Evolutionary conservation across 2,888 invertebrate genomes (phyloP).

Genomic region (Mechanitis mazaeus): DNA sequence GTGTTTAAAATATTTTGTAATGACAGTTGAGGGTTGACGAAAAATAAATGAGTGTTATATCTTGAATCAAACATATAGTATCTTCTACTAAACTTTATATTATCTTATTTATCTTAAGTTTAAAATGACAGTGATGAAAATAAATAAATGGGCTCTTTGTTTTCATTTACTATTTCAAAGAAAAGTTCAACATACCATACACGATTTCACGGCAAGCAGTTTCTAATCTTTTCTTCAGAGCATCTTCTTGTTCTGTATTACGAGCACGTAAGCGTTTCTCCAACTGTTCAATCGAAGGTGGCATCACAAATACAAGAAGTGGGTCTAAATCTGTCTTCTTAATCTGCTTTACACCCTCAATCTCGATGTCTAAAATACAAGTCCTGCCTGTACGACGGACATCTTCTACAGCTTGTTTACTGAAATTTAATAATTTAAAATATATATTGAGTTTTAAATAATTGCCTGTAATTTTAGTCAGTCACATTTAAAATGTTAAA

Average conservation of each 20-base stretch:
- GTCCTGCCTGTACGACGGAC: conserved; percentile 89
- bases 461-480: background rate
- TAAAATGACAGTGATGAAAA: no score
- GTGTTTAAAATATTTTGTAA: no score
- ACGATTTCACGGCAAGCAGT: conserved; percentile 88
- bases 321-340: conserved; percentile 89
- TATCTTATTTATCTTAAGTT: no score
- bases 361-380: conserved; percentile 95
- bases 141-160: background rate
- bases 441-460: background rate
- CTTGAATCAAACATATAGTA: no score
- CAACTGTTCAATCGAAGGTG: conserved; percentile 89
- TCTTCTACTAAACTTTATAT: no score
- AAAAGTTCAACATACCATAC: conserved; percentile 78
- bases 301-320: conserved; percentile 91
- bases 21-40: no score
- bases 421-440: conserved; percentile 50
- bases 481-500: no score
- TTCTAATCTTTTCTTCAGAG: conserved; percentile 84
- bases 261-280: conserved; percentile 84
- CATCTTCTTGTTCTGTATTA: conserved; percentile 94
- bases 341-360: conserved; percentile 93
- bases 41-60: no score
- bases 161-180: background rate
- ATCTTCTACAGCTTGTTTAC: conserved; percentile 89